phyloP scores from a whole-genome alignment of 2,797 vertebrate species.

The Molossus alvarezi region DNA sequence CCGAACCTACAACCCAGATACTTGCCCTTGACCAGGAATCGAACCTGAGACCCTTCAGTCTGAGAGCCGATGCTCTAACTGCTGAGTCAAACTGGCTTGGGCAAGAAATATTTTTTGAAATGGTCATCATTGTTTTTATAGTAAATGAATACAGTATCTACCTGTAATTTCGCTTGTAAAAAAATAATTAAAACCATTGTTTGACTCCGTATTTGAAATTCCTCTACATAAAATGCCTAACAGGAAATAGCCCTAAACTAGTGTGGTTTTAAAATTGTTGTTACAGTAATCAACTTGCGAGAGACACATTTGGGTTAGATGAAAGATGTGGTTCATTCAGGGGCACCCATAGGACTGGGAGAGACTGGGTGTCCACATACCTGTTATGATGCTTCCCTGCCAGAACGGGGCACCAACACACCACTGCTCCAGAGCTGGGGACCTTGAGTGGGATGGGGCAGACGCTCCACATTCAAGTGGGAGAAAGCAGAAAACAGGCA shows the following conservation, averaged over 20 bases:
- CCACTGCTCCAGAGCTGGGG: not conserved
- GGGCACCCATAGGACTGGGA: not conserved
- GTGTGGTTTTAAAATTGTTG: not conserved
- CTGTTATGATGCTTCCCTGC: not conserved
- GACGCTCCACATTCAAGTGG: rapidly evolving
- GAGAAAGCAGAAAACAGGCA: not conserved
- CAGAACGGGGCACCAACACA: not conserved
- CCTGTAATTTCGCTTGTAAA: not conserved
- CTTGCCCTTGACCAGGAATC: too few species aligned
- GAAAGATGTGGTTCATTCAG: not conserved
- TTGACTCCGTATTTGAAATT: not conserved
- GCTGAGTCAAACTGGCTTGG: too few species aligned
- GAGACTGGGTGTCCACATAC: rapidly evolving
- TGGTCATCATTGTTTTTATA: not conserved
- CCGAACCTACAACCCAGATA: too few species aligned
- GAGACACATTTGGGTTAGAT: not conserved
- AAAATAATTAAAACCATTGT: not conserved
- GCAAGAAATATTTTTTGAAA: not conserved
- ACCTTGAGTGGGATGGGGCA: not conserved
- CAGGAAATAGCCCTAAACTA: not conserved
- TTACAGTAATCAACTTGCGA: not conserved
- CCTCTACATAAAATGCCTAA: not conserved
- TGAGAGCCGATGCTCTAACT: too few species aligned
- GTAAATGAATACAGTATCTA: not conserved
- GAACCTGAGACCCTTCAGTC: too few species aligned